These are phyloP conservation scores for Saimiri boliviensis DNA, from an alignment of 2,113 vertebrate genomes.

Conservation along the genomic window DNA sequence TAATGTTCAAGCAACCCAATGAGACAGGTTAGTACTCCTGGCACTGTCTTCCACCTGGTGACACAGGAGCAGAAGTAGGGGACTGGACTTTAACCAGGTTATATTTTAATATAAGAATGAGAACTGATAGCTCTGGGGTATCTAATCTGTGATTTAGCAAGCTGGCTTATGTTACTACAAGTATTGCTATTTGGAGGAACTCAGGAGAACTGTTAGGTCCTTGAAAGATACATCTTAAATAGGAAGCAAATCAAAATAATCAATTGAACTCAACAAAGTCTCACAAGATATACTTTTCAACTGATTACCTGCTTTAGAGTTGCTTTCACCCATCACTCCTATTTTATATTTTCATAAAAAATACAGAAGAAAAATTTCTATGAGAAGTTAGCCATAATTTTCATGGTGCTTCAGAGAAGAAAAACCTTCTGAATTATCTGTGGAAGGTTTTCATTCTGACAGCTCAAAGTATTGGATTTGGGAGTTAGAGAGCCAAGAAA, in stretches of 20 bases:
- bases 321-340: neutral
- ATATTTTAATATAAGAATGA: slow-evolving; percentile 31
- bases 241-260: slow-evolving; percentile 51
- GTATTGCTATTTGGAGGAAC: slow-evolving; percentile 38
- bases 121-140: neutral
- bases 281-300: neutral
- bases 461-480: slow-evolving; percentile 32
- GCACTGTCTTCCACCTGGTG: neutral
- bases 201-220: neutral
- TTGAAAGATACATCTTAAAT: slow-evolving; percentile 49
- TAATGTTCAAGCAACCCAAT: neutral
- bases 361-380: slow-evolving; percentile 13
- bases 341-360: neutral
- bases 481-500: neutral
- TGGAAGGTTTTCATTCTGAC: slow-evolving; percentile 54
- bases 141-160: neutral
- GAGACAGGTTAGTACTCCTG: neutral
- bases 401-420: neutral
- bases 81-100: neutral
- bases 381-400: slow-evolving; percentile 27
- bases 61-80: neutral
- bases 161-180: neutral
- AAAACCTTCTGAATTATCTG: neutral
- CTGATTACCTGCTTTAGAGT: neutral
- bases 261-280: neutral